These are phyloP conservation scores for Salvelinus fontinalis DNA, from an alignment of 2,113 vertebrate species.

Conservation along the genomic window DNA sequence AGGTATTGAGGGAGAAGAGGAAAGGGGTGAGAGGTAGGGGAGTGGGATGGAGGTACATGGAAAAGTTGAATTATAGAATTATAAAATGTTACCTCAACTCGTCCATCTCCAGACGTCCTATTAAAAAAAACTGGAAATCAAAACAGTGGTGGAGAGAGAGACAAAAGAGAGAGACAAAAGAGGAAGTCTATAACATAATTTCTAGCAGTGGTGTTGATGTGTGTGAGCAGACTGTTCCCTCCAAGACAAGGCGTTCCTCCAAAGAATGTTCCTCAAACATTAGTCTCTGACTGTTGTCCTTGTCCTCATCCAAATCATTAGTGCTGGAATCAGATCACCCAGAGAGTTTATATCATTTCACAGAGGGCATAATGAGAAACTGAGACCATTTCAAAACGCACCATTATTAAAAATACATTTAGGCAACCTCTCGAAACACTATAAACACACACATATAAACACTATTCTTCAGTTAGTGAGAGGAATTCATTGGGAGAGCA, in stretches of 20 bases:
- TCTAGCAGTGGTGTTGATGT: not conserved
- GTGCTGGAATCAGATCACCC: not conserved
- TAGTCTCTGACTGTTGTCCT: not conserved
- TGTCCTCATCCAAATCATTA: not conserved
- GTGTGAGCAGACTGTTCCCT: not conserved
- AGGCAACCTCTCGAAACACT: no score
- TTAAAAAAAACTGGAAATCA: not conserved
- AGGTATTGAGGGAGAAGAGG: not conserved
- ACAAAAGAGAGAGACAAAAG: not conserved
- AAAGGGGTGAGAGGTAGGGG: no score
- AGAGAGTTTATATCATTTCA: no score
- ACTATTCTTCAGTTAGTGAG: no score
- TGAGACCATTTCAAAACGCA: not conserved
- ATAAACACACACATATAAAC: no score
- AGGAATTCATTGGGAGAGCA: no score
- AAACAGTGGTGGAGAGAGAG: not conserved
- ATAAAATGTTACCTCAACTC: no score
- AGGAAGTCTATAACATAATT: not conserved
- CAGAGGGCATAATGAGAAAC: not conserved
- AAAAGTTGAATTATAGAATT: no score
- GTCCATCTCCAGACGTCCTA: no score
- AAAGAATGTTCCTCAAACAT: no score
- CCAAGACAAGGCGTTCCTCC: not conserved
- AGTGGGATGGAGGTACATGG: no score
- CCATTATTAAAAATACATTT: no score